Evolutionary conservation across 2,888 invertebrate species (phyloP), one percentile per base, ranked within the genome.

Genomic region (Leptothorax acervorum): DNA sequence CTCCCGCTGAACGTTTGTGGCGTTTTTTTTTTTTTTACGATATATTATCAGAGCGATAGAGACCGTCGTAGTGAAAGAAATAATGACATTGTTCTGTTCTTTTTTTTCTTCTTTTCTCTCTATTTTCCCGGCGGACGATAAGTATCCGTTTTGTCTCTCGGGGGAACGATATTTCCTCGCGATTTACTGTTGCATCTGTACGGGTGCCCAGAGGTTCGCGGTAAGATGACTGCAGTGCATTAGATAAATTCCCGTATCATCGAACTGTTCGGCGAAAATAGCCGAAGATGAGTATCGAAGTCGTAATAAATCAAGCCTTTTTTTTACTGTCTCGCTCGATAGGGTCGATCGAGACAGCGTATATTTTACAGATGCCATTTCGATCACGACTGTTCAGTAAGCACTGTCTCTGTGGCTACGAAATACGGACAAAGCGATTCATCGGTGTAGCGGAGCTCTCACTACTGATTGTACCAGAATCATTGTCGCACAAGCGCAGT

Each of bases 391-490:
- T 57, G 73, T 53, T 57, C 51, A 85, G 82, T 84, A 83, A 87
- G 53, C 35, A 53, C n/a, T 23, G n/a, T 65, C 35, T 48, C 63
- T 45, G 3, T 12, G 73, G 51, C 78, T 48, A 60, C 48, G 35
- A 81, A 65, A 73, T 35, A 71, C 53, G 48, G 57, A 53, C 71
- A 23, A 79, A 83, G 86, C 83, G 68, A 85, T 89, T 83, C 84
- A 76, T 89, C 89, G 82, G 55, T 53, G 48, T 53, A 78, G 55
- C 55, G 53, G 39, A 53, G 71, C 73, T 68, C 62, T 65, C 45
- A 68, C 57, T 81, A 78, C 68, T 35, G 85, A 87, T 88, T 71
- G 83, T 82, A 18, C 78, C 63, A 73, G 71, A 88, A 83, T 85
- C 76, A 60, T 85, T 74, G 71, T 28, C 45, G 3, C 45, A 42